Conservation (phyloP, 2,113 vertebrate species). For the Phasianus colchicus region DNA sequence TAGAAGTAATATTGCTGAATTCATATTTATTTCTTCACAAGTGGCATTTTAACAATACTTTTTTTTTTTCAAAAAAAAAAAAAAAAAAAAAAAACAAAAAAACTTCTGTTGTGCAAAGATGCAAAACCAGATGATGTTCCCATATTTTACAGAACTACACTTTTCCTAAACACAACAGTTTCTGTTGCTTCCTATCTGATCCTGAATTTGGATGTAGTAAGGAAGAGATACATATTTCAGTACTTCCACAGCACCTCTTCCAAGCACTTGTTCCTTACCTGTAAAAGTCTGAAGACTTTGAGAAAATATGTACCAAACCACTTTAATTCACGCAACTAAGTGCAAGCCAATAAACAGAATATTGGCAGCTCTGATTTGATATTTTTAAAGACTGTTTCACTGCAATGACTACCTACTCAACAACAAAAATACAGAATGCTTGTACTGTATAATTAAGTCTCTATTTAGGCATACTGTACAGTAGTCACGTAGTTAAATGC, state of each 20-base stretch:
- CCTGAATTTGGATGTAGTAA: neutral
- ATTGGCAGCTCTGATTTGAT: neutral
- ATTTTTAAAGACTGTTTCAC: neutral
- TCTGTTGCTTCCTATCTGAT: neutral
- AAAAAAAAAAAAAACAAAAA: too few species aligned
- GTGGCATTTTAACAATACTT: neutral
- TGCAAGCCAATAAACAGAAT: neutral
- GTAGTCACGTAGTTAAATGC: neutral
- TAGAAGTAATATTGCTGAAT: neutral
- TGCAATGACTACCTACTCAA: conserved; percentile 19
- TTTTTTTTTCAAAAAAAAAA: neutral
- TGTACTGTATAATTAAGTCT: conserved; percentile 39
- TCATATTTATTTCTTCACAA: neutral
- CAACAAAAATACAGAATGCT: neutral
- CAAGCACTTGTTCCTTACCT: neutral
- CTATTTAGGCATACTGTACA: conserved; percentile 26
- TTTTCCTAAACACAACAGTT: neutral
- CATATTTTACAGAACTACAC: neutral
- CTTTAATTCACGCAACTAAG: neutral
- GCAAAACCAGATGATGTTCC: neutral
- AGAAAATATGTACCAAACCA: neutral
- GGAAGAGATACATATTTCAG: neutral
- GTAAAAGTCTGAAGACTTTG: neutral
- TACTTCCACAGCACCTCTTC: neutral
- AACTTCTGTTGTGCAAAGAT: neutral